Percentiles rank a stretch among this genome's conserved stretches.
These are phyloP conservation scores for Drosophila micromelanica DNA, from an alignment of 1,140 invertebrate species.

Conservation along the genomic window DNA sequence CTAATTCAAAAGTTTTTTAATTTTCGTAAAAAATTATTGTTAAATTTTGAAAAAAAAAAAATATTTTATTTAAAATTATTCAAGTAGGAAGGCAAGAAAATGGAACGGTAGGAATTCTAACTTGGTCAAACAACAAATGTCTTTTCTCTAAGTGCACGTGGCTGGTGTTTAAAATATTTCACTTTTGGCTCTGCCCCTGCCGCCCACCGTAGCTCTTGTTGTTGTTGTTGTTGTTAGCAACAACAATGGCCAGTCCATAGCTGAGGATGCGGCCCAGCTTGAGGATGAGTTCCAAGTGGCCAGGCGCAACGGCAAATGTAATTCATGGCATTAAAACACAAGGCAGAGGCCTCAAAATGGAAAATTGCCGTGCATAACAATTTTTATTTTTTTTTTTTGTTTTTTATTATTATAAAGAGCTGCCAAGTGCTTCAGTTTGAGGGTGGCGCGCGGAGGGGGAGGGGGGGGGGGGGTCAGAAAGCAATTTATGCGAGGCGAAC, in stretches of 20 bases:
- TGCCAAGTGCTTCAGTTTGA: conserved; percentile 40
- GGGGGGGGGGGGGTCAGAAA: not conserved
- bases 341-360: conserved; percentile 74
- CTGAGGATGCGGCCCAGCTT: conserved; percentile 8
- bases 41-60: too few species aligned
- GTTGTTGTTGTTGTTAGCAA: conserved; percentile 18
- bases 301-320: conserved; percentile 42
- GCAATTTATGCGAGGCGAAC: conserved; percentile 74
- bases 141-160: not conserved
- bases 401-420: conserved; percentile 67
- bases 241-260: conserved; percentile 60
- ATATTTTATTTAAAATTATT: too few species aligned
- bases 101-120: too few species aligned
- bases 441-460: too few species aligned
- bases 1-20: too few species aligned
- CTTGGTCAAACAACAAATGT: too few species aligned
- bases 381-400: conserved; percentile 51
- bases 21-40: too few species aligned
- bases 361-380: conserved; percentile 81
- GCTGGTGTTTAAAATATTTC: conserved; percentile 78
- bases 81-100: too few species aligned
- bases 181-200: conserved; percentile 60
- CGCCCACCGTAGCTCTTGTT: conserved; percentile 38
- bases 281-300: conserved; percentile 24
- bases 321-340: conserved; percentile 76